Base-by-base conservation (phyloP, 2,797 vertebrate species). In the Xenopus petersii region DNA sequence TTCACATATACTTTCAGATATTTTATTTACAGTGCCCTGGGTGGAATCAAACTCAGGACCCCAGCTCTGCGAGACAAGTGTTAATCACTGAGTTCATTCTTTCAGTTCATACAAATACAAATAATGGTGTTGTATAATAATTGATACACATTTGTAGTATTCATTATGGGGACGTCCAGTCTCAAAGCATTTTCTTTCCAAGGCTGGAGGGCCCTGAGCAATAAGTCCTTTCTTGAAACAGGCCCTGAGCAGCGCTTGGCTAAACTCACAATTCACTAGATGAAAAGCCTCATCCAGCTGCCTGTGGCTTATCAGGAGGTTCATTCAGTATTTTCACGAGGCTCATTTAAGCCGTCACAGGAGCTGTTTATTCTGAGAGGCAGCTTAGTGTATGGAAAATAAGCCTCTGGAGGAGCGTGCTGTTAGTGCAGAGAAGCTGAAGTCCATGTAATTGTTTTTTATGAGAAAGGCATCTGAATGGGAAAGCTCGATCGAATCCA, bases 241-340 rank as follows among this genome's bases (percentile, higher is more conserved):
- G 36, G 36, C 80, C 80, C 71, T 70, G 78, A 81, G 81, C 82
- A 66, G 80, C 79, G 82, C 70, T 71, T 77, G 76, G 81, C 80
- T 84, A 71, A 71, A 76, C 64, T 71, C 55, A 65, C 66, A 67
- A 67, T 74, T 74, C 67, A 74, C 67, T 74, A 79, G 83, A 49
- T 63, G 74, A 42, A 42, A 42, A 42, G 36, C 36, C 36, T 42
- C 36, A 42, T 42, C 36, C 36, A 42, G 36, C 36, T 79, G 64
- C 75, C 55, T 24, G 36, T 76, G 81, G 82, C 49, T 64, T 81
- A 81, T 61, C 24, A 73, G 64, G 54, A 71, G 67, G 68, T 80
- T 67, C 67, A 58, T 79, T 80, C 46, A 56, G 60, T 83, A 73
- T 73, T 83, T 84, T 82, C 59, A 51, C 55, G 48, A 49, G 49